These are phyloP conservation scores for Anagrus nilaparvatae DNA, from an alignment of 1,140 invertebrate genomes.

Conservation along the genomic window DNA sequence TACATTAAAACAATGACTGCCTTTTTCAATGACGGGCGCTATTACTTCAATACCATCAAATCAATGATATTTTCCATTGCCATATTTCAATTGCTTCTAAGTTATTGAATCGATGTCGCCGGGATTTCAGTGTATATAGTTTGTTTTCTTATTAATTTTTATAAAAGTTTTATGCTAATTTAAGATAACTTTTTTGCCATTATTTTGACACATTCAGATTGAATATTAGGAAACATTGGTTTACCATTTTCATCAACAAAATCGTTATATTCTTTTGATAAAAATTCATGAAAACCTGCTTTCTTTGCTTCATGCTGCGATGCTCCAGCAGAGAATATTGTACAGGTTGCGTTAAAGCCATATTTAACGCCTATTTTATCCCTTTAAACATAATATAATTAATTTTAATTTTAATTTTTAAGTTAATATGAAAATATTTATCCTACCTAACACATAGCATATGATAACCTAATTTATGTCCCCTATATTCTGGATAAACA, in stretches of 20 bases:
- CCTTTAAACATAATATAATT: slow-evolving; percentile 11
- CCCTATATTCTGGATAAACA: slow-evolving; percentile 26
- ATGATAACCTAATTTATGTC: slow-evolving; percentile 26
- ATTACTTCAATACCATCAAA: no score
- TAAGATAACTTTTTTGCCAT: slow-evolving; percentile 19
- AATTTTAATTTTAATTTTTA: no score
- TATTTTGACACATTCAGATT: slow-evolving; percentile 14
- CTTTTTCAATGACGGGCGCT: no score
- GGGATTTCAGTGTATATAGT: no score
- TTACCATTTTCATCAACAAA: slow-evolving; percentile 17
- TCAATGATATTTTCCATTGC: no score
- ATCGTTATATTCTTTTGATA: slow-evolving; percentile 8
- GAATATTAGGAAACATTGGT: slow-evolving; percentile 11
- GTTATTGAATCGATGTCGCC: no score
- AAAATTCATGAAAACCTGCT: slow-evolving; percentile 16
- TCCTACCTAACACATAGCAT: slow-evolving; percentile 28
- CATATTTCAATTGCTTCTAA: no score
- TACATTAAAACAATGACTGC: no score
- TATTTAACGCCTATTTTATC: slow-evolving; percentile 19
- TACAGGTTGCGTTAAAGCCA: slow-evolving; percentile 17
- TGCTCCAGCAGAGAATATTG: slow-evolving; percentile 19
- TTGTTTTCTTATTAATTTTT: no score
- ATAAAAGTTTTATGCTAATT: no score
- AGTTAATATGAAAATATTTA: no score
- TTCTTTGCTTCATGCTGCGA: slow-evolving; percentile 19